These are phyloP conservation scores for Laticauda colubrina DNA, from an alignment of 2,113 vertebrate genomes.

Conservation along the genomic window DNA sequence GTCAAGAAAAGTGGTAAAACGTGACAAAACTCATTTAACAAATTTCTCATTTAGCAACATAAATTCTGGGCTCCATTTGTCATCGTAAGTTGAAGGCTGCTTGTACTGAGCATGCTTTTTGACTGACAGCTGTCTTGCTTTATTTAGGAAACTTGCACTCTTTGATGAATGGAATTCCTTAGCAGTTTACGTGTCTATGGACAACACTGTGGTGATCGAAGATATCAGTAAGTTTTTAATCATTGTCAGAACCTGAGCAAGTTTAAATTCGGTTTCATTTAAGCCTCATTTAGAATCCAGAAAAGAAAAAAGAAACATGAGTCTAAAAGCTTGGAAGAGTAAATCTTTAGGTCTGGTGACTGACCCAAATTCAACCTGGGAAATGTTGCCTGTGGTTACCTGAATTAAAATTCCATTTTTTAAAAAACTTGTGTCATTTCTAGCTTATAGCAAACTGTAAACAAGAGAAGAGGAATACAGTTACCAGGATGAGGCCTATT, in stretches of 20 bases:
- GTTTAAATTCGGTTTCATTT: background rate
- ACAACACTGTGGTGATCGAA: constrained; percentile 84
- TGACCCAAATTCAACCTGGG: too few relatives aligned
- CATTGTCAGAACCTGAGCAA: background rate
- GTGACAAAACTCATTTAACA: too few relatives aligned
- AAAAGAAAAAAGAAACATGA: too few relatives aligned
- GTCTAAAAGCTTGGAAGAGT: too few relatives aligned
- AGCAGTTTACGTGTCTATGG: constrained; percentile 83
- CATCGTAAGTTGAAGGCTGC: too few relatives aligned
- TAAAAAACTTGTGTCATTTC: background rate
- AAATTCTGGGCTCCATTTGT: too few relatives aligned
- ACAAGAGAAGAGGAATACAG: background rate
- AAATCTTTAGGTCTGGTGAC: too few relatives aligned
- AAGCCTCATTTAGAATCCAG: background rate
- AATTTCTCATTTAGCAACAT: too few relatives aligned
- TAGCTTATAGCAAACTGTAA: background rate
- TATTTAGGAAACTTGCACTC: constrained; percentile 80
- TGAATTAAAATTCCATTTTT: background rate
- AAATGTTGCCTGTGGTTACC: background rate
- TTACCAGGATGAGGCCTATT: background rate
- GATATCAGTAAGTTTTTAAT: constrained; percentile 79
- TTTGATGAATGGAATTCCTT: constrained; percentile 84
- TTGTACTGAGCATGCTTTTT: background rate
- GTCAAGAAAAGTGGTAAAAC: too few relatives aligned
- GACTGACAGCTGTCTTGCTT: constrained; percentile 7